Evolutionary conservation across 2,888 invertebrate species (phyloP).

Genomic region (Limnephilus rhombicus): DNA sequence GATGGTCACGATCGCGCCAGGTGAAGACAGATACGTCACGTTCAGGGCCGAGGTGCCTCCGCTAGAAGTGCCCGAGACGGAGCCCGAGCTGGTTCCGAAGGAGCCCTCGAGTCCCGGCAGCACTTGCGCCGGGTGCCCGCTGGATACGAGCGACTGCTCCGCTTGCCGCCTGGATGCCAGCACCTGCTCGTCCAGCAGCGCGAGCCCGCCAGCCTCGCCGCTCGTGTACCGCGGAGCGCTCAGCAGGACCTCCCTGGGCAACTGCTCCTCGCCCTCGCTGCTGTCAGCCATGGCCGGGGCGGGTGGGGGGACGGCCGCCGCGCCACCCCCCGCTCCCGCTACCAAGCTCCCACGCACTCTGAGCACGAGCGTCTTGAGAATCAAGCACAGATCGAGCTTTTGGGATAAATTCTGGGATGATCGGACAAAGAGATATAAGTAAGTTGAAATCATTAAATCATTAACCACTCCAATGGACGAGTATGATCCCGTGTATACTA

Average conservation of each 20-base stretch:
- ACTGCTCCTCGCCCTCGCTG: conserved; percentile 67
- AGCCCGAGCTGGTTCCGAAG: conserved; percentile 25
- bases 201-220: conserved; percentile 67
- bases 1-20: conserved; percentile 65
- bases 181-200: conserved; percentile 69
- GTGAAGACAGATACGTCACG: conserved; percentile 52
- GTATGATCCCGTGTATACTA: neutral
- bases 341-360: conserved; percentile 83
- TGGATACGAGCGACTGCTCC: conserved; percentile 68
- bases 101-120: conserved; percentile 59
- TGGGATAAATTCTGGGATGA: conserved; percentile 92
- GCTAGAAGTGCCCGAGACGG: conserved; percentile 45
- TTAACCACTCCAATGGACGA: neutral
- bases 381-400: conserved; percentile 87
- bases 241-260: conserved; percentile 64
- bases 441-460: conserved; percentile 72
- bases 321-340: conserved; percentile 66
- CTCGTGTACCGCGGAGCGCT: conserved; percentile 66
- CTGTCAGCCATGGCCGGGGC: conserved; percentile 72
- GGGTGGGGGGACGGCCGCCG: conserved; percentile 66
- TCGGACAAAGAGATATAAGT: conserved; percentile 83
- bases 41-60: conserved; percentile 38
- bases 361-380: conserved; percentile 88
- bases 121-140: conserved; percentile 55
- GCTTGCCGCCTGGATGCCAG: conserved; percentile 66